Evolutionary conservation across 2,888 invertebrate species (phyloP).

Genomic region (Platycnemis pennipes): DNA sequence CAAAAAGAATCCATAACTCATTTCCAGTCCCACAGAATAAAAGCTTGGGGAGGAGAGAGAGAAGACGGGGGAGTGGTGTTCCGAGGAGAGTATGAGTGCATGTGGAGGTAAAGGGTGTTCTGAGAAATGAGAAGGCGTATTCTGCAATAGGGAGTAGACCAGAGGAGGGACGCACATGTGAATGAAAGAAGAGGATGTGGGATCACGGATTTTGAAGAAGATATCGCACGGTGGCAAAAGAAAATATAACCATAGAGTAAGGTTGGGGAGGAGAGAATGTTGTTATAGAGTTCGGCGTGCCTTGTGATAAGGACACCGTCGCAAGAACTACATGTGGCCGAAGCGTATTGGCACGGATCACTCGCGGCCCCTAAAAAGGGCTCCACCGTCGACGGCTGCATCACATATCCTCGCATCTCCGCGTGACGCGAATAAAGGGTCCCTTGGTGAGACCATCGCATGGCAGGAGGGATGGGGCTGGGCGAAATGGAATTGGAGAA

Average conservation of each 20-base stretch:
- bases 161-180: too few species aligned
- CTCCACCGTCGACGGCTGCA: not conserved
- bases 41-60: not conserved
- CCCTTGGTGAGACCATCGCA: not conserved
- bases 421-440: not conserved
- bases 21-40: conserved; percentile 63
- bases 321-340: too few species aligned
- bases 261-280: not conserved
- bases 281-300: too few species aligned
- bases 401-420: not conserved
- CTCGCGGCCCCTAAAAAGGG: not conserved
- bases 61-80: not conserved
- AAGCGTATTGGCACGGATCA: not conserved
- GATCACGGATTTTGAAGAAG: not conserved
- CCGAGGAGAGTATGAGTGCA: not conserved
- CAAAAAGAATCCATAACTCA: conserved; percentile 63
- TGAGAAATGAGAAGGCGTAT: too few species aligned
- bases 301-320: too few species aligned
- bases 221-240: not conserved
- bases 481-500: conserved; percentile 37
- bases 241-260: not conserved
- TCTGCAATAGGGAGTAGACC: too few species aligned
- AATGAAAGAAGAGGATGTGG: not conserved
- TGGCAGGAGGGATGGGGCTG: not conserved
- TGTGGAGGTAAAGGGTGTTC: not conserved